These are phyloP conservation scores for Pogonophryne albipinna DNA, from an alignment of 2,797 vertebrate genomes.

Conservation along the genomic window DNA sequence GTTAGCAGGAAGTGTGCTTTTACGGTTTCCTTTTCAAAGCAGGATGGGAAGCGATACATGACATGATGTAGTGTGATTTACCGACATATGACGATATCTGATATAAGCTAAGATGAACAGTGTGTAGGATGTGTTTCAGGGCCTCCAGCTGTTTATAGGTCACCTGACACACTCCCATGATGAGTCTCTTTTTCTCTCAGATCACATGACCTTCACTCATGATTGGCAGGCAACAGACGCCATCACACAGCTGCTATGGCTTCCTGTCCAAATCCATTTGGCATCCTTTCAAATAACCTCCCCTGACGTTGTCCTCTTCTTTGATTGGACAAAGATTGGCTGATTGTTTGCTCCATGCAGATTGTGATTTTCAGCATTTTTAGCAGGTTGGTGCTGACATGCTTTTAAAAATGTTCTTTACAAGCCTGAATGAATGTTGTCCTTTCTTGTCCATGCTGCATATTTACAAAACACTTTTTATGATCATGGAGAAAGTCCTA, in stretches of 20 bases:
- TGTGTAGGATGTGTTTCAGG: constrained; percentile 12
- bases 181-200: constrained; percentile 28
- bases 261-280: constrained; percentile 68
- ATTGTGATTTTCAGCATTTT: constrained; percentile 76
- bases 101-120: constrained; percentile 29
- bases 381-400: constrained; percentile 73
- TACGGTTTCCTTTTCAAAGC: constrained; percentile 25
- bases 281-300: constrained; percentile 47
- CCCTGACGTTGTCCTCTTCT: constrained; percentile 46
- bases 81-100: constrained; percentile 12
- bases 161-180: constrained; percentile 54
- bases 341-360: constrained; percentile 87
- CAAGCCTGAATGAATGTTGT: constrained; percentile 69
- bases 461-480: constrained; percentile 37
- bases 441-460: constrained; percentile 80
- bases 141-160: constrained; percentile 41
- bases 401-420: constrained; percentile 72
- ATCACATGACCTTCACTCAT: constrained; percentile 46
- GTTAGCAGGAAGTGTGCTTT: constrained; percentile 21
- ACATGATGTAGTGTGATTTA: constrained; percentile 11
- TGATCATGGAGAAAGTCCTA: constrained; percentile 34
- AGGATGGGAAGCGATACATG: constrained; percentile 32
- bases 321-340: constrained; percentile 56
- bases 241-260: constrained; percentile 60
- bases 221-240: constrained; percentile 37